These are phyloP conservation scores for Toxonevra muliebris DNA, from an alignment of 2,888 invertebrate genomes.

Conservation along the genomic window DNA sequence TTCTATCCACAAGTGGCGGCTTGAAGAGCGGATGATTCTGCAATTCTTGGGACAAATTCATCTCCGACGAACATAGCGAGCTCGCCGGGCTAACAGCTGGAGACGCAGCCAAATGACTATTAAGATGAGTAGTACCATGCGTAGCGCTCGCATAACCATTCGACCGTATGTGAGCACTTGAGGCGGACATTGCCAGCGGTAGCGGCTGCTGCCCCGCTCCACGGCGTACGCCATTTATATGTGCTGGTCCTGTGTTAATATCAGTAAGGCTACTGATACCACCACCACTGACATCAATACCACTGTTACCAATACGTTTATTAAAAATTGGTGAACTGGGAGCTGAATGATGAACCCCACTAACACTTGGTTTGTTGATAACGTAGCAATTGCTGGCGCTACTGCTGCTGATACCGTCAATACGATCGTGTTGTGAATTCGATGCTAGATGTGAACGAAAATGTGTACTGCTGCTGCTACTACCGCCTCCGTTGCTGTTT, in stretches of 20 bases:
- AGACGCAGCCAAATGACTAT: conserved; percentile 60
- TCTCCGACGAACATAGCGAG: conserved; percentile 64
- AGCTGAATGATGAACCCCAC: conserved; percentile 67
- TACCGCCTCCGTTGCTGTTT: conserved; percentile 32
- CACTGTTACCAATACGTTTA: conserved; percentile 57
- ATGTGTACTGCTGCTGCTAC: conserved; percentile 40
- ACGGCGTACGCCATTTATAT: conserved; percentile 46
- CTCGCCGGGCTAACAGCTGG: conserved; percentile 64
- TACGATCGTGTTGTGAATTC: conserved; percentile 59
- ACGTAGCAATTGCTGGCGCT: conserved; percentile 28
- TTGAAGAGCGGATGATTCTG: conserved; percentile 66
- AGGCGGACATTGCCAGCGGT: conserved; percentile 60
- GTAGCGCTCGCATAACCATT: conserved; percentile 55
- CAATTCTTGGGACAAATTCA: conserved; percentile 70
- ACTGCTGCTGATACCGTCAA: conserved; percentile 50
- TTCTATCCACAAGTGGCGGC: conserved; percentile 72
- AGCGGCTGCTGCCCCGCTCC: conserved; percentile 29
- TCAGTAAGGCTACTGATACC: conserved; percentile 33
- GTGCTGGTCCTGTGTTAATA: conserved; percentile 43
- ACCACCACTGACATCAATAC: conserved; percentile 27
- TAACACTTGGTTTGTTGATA: conserved; percentile 35
- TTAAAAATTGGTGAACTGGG: conserved; percentile 74
- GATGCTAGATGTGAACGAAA: conserved; percentile 59
- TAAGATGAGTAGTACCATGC: conserved; percentile 48
- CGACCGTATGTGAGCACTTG: conserved; percentile 59